Base-by-base conservation (phyloP, 2,113 vertebrate genomes). In the Carlito syrichta region DNA sequence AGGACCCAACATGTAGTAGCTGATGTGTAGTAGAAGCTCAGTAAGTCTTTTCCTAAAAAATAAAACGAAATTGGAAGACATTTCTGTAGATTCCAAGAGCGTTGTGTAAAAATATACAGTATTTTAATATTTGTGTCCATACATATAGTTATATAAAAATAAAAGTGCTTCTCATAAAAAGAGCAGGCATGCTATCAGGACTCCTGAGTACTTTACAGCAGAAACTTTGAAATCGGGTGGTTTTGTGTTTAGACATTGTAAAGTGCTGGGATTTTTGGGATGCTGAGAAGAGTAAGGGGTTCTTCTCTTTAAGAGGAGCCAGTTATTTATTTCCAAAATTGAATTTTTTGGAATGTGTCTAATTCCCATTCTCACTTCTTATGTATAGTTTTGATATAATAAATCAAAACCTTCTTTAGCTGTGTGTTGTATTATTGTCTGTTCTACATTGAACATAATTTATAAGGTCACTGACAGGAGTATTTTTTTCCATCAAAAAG, bases 341-440 rank as follows among this genome's bases (percentile, higher is more conserved):
- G 13, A 84, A 45, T 84, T 96, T 87, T 94, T 90, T 94, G 40
- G 43, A 52, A 45, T 85, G 92, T 91, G 79, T 85, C 56, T 93
- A 73, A 93, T 88, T 54, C 48, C 23, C 30, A 45, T 35, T 83
- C 22, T 30, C 16, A 62, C 32, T 97, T 88, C 48, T 62, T 63
- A 32, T 52, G 20, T 66, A 19, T 50, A 73, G 40, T 35, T 94
- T 91, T 35, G 38, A 94, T 93, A 45, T 56, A 78, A 74, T 22
- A 56, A 48, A 71, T 69, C 58, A 76, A 89, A 43, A 27, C 32
- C 74, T 60, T 83, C 22, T 91, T 32, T 87, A 60, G 17, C 7
- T n/a, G 6, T 81, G 66, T 93, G 73, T 94, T 93, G 73, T 88
- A 77, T 81, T 69, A 50, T 95, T 73, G 13, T 90, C 5, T 45